A percentile compares a stretch with the other conserved stretches of the same genome.
These are phyloP conservation scores for Oikopleura vanhoeffeni DNA, from an alignment of 23 tunicate genomes.

Conservation along the genomic window DNA sequence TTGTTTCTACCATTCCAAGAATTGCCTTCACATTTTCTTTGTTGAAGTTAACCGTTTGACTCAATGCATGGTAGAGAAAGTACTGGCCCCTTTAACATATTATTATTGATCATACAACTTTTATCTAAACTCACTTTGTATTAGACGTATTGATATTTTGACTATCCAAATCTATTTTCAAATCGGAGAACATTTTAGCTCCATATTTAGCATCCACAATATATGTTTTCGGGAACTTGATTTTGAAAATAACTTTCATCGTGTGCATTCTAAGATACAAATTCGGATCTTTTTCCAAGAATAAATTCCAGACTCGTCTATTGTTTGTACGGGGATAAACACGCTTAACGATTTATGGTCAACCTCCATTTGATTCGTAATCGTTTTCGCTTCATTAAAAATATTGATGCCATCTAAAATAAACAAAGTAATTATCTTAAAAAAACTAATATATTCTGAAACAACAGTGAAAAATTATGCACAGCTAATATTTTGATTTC, in stretches of 20 bases:
- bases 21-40: too few species aligned
- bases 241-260: background rate
- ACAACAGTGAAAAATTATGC: background rate
- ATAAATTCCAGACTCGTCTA: background rate
- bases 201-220: background rate
- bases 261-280: background rate
- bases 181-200: background rate
- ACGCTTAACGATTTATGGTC: background rate
- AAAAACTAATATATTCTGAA: too few species aligned
- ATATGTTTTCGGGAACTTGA: background rate
- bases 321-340: background rate
- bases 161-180: background rate
- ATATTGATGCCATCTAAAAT: background rate
- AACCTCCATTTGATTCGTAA: background rate
- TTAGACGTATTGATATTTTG: background rate
- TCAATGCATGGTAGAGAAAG: too few species aligned
- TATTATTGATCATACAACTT: too few species aligned
- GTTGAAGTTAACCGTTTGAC: too few species aligned
- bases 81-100: too few species aligned
- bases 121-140: background rate
- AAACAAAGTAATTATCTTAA: too few species aligned
- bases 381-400: background rate
- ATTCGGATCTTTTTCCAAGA: background rate
- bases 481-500: background rate
- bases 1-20: too few species aligned